These are phyloP conservation scores for Maccullochella peelii DNA, from an alignment of 2,113 vertebrate species.

Conservation along the genomic window DNA sequence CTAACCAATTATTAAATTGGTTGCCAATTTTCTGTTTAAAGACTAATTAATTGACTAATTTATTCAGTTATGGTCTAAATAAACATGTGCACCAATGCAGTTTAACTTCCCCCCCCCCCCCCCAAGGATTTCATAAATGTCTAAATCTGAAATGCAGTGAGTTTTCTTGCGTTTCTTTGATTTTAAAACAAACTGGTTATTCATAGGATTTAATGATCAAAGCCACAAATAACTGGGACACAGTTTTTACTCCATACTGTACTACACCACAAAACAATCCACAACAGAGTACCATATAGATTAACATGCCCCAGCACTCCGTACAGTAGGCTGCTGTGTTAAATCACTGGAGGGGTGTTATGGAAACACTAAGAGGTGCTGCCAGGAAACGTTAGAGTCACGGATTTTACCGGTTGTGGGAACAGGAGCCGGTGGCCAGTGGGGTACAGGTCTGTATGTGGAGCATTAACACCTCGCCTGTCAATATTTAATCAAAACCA, in stretches of 20 bases:
- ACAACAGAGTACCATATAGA: background rate
- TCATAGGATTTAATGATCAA: no score
- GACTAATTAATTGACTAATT: no score
- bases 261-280: background rate
- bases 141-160: background rate
- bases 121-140: background rate
- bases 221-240: no score
- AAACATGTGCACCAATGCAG: background rate
- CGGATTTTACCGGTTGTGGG: background rate
- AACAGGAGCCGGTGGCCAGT: background rate
- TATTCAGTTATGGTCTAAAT: no score
- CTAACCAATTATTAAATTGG: background rate
- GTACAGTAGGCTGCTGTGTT: background rate
- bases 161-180: background rate
- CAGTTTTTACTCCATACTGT: no score
- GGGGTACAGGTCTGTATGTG: background rate
- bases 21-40: background rate
- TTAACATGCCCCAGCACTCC: background rate
- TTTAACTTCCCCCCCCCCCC: background rate
- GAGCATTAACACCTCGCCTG: slow-evolving; percentile 1
- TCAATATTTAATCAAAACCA: background rate
- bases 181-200: background rate
- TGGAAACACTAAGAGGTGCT: background rate
- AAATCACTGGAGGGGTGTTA: slow-evolving; percentile 3
- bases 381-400: background rate